These are phyloP conservation scores for Montipora cactus DNA, from an alignment of 64 coral and sea anemone species.

Conservation along the genomic window DNA sequence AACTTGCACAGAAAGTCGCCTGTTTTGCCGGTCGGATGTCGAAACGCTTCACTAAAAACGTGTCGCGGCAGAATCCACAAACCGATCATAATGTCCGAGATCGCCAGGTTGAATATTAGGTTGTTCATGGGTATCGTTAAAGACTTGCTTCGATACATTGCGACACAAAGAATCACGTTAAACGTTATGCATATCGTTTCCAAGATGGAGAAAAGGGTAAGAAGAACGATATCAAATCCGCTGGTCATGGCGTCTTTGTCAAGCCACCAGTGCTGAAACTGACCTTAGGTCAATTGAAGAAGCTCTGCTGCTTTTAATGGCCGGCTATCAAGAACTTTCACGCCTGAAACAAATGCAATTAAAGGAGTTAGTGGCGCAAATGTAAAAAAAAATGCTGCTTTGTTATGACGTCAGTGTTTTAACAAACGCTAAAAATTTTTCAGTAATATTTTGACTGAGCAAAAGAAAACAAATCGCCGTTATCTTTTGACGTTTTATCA, in stretches of 20 bases:
- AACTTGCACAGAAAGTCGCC: constrained; percentile 71
- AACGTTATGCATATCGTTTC: constrained; percentile 19
- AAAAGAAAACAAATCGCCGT: too few species aligned
- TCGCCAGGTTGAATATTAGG: constrained; percentile 50
- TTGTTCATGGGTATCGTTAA: constrained; percentile 68
- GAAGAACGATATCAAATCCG: background rate
- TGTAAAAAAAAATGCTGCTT: too few species aligned
- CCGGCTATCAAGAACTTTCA: too few species aligned
- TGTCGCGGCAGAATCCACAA: constrained; percentile 56
- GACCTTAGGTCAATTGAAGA: background rate
- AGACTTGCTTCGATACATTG: constrained; percentile 48
- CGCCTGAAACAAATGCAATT: too few species aligned
- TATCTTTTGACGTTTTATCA: too few species aligned
- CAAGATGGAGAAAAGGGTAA: constrained; percentile 48
- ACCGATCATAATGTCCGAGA: constrained; percentile 44
- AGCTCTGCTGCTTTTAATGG: too few species aligned
- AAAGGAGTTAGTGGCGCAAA: too few species aligned
- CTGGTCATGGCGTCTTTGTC: background rate
- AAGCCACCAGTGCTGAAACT: background rate
- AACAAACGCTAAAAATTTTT: too few species aligned
- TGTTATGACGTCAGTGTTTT: too few species aligned
- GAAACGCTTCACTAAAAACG: constrained; percentile 40
- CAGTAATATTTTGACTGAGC: too few species aligned
- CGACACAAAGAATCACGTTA: constrained; percentile 30
- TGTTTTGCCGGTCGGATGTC: background rate